Percentiles rank a stretch among this genome's conserved stretches.
Evolutionary conservation across 2,888 invertebrate genomes (phyloP).

Genomic region (Eupithecia pulchellata): DNA sequence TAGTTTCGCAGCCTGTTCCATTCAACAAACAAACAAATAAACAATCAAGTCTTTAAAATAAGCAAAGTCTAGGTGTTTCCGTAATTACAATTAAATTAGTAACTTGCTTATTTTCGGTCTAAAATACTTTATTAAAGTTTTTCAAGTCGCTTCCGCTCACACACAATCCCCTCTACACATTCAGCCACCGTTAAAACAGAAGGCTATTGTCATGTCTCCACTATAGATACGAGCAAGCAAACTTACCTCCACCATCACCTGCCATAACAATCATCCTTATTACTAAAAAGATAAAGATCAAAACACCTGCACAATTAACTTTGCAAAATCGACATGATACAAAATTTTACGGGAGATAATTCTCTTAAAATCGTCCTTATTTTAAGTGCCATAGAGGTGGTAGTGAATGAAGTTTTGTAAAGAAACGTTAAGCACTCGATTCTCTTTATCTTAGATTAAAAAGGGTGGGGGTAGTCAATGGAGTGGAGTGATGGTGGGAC

Average conservation of each 20-base stretch:
- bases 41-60: too few species aligned
- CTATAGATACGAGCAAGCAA: constrained; percentile 70
- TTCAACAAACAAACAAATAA: too few species aligned
- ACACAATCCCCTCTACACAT: constrained; percentile 52
- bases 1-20: too few species aligned
- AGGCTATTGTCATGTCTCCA: constrained; percentile 77
- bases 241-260: constrained; percentile 35
- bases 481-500: constrained; percentile 15
- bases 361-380: constrained; percentile 28
- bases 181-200: constrained; percentile 81
- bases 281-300: constrained; percentile 15
- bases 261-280: constrained; percentile 46
- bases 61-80: too few species aligned
- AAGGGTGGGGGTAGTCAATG: constrained; percentile 59
- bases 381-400: constrained; percentile 7
- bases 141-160: constrained; percentile 44
- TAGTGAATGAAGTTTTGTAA: constrained; percentile 48
- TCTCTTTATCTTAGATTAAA: constrained; percentile 84
- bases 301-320: constrained; percentile 29
- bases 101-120: too few species aligned
- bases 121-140: too few species aligned
- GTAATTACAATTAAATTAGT: too few species aligned
- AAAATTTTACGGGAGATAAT: constrained; percentile 9
- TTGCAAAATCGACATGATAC: constrained; percentile 32
- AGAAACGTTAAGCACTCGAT: constrained; percentile 80